Evolutionary conservation across 2,888 invertebrate genomes (phyloP), one percentile per base, ranked within the genome.

Genomic region (Lasioglossum lativentre): DNA sequence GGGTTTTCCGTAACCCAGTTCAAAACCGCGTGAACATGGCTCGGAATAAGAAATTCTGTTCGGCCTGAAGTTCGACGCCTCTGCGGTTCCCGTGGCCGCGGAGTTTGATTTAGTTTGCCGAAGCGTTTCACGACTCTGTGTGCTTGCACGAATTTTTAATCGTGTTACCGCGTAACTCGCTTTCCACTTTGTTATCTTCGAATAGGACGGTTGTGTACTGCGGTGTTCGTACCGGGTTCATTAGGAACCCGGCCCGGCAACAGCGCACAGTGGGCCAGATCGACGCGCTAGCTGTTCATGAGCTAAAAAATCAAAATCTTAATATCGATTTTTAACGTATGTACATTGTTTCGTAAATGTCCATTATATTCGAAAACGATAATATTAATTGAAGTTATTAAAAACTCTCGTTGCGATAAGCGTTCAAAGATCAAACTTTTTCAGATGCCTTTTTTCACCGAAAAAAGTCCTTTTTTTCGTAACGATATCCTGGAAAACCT

Each of bases 181-280:
- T n/a, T 40, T 23, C 34, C 40, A 12, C 68, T 70, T 38, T 34
- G 34, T 68, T 70, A 38, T 40, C 38, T 23, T 23, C n/a, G 38
- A 40, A 23, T n/a, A 70, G 34, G 34, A 34, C 19, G n/a, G 10
- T 40, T 38, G 68, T 68, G 14, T 10, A 66, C 23, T 4, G 68
- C 23, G 19, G 23, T 40, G 47, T 19, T 47, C 19, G 1, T 14
- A n/a, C 23, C 23, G 38, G 80, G 30, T 81, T 77, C 81, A 73
- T 77, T 84, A 84, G 74, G 59, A 45, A 74, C 77, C 70, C 75
- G 30, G 10, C 27, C 66, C 6, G 52, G 34, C 34, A 56, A n/a
- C 30, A 66, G n/a, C n/a, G n/a, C n/a, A n/a, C n/a, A n/a, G n/a
- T n/a, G n/a, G n/a, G n/a, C n/a, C n/a, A n/a, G n/a, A n/a, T n/a